Conservation (phyloP, 2,113 vertebrate genomes). For the Tenrec ecaudatus region DNA sequence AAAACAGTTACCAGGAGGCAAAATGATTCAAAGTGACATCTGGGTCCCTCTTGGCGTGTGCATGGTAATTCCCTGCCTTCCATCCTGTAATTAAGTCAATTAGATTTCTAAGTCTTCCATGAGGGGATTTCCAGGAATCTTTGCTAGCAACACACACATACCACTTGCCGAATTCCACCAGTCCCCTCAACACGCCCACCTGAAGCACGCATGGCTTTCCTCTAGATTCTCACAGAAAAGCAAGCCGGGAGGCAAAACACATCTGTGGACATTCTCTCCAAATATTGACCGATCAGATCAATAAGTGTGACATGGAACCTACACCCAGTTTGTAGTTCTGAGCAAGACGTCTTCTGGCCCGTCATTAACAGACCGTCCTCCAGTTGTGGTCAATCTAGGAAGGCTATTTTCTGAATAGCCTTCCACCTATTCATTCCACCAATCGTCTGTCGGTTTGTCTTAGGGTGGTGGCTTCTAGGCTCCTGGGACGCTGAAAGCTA, state of each 20-base stretch:
- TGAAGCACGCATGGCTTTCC: background rate
- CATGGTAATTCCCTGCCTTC: background rate
- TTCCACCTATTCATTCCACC: background rate
- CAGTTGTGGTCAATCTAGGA: too few species aligned
- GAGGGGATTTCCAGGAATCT: slow-evolving; percentile 31
- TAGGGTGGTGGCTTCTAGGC: background rate
- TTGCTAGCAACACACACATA: background rate
- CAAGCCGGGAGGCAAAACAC: fast-evolving
- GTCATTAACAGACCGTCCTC: too few species aligned
- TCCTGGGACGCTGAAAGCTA: background rate
- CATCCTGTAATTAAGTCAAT: slow-evolving; percentile 62
- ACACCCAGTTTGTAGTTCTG: fast-evolving
- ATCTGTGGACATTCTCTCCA: too few species aligned
- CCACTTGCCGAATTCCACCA: background rate
- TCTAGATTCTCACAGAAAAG: too few species aligned
- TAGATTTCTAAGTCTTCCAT: background rate
- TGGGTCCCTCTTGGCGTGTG: background rate
- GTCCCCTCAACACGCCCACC: background rate
- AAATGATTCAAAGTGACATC: slow-evolving; percentile 58
- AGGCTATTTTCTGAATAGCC: background rate
- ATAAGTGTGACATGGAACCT: fast-evolving
- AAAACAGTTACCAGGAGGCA: slow-evolving; percentile 45
- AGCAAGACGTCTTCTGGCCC: fast-evolving
- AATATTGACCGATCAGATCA: fast-evolving
- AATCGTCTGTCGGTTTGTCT: background rate